phyloP scores from a whole-genome alignment of 1,140 invertebrate genomes.

The Platorchestia sp. region DNA sequence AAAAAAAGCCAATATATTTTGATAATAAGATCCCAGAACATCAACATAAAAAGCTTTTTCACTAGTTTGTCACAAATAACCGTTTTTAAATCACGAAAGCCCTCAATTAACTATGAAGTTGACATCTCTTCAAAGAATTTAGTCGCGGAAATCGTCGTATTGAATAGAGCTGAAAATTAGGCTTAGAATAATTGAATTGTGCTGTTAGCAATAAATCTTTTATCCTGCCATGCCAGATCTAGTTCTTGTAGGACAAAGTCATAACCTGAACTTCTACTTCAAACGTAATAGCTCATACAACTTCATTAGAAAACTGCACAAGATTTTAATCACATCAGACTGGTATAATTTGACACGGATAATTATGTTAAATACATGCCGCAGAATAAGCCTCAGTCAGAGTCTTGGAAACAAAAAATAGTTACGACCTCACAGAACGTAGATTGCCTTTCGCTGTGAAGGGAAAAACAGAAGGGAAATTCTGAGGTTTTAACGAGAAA shows the following conservation, averaged over 20 bases:
- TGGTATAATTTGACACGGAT: conserved; percentile 43
- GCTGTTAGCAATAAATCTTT: neutral
- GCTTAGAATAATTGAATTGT: neutral
- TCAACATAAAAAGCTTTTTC: neutral
- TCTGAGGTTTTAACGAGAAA: neutral
- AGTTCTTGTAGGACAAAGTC: neutral
- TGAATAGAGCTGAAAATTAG: neutral
- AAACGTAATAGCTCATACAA: neutral
- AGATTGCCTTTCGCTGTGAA: neutral
- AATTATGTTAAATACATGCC: conserved; percentile 36
- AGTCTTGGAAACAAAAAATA: neutral
- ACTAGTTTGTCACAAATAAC: neutral
- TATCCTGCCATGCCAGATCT: neutral
- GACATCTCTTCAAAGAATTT: neutral
- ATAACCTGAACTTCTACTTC: neutral
- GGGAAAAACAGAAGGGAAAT: neutral
- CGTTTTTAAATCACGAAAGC: neutral
- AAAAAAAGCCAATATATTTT: neutral
- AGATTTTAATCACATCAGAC: neutral
- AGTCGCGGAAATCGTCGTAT: neutral
- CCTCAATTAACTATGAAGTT: neutral
- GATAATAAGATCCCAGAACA: neutral
- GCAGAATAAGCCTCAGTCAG: neutral
- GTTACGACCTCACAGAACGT: neutral
- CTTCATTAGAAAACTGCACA: conserved; percentile 3